Base-by-base conservation (phyloP, 2,797 vertebrate genomes). In the Liparis tanakae region DNA sequence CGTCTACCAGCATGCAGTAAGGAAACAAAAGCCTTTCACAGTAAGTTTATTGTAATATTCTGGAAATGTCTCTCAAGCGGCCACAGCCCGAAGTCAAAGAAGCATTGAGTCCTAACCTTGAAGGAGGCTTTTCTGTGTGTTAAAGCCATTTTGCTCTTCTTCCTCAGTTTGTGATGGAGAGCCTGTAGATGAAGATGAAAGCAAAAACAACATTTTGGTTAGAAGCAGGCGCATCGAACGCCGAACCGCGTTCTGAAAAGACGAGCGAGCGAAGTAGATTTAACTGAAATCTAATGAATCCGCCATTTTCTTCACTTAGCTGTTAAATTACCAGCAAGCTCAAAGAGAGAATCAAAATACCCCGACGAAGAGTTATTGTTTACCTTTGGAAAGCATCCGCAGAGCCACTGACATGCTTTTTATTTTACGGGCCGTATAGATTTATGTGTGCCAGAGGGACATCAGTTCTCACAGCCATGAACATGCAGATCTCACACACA, bases 61-160 rank as follows among this genome's bases (percentile, higher is more conserved):
- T 78, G 81, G 57, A 81, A 86, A 78, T 46, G 72, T 83, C 81
- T 85, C 69, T 61, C 68, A 65, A 83, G 78, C 62, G 72, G 79
- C 70, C 50, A 44, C 75, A 66, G 73, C 66, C 81, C 62, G n/a
- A 77, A 79, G 70, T 68, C 80, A 85, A 76, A 86, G 79, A 82
- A 74, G 67, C 66, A 70, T 69, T 80, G 44, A 25, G 64, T 85
- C 87, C 90, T 94, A 93, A 93, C 94, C 94, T 93, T 95, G 93
- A 65, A 94, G 90, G 80, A 94, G 93, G 83, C 76, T 93, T 85
- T 93, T 95, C 87, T 93, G 92, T 83, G 90, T 76, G 70, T 81
- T 92, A 76, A 93, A 92, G 67, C 93, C 92, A 25, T 94, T 95
- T 83, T 91, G 93, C 79, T 83, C 84, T 55, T 92, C 93, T 66